Percentiles rank a stretch among this genome's conserved stretches.
Evolutionary conservation across 2,797 vertebrate species (phyloP).

Genomic region (Thripadectes ignobilis): DNA sequence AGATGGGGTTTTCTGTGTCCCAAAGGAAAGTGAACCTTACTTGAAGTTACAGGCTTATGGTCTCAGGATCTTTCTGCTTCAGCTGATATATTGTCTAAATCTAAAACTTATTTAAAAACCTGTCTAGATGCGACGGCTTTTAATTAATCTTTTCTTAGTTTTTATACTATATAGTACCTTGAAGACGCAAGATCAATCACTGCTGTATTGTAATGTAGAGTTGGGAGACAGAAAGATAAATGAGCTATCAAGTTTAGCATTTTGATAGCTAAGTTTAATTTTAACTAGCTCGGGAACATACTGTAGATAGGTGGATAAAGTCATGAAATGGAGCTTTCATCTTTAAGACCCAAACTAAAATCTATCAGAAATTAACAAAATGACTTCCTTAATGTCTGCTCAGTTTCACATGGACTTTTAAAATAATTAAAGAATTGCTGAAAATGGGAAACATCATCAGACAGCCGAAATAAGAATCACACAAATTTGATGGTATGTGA

Average conservation of each 20-base stretch:
- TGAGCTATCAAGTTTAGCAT: slow-evolving; percentile 83
- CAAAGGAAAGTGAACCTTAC: slow-evolving; percentile 58
- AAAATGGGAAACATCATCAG: neutral
- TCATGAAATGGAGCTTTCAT: slow-evolving; percentile 56
- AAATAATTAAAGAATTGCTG: neutral
- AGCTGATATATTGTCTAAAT: slow-evolving; percentile 85
- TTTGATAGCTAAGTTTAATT: slow-evolving; percentile 86
- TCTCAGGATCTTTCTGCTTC: slow-evolving; percentile 77
- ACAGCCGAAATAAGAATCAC: neutral
- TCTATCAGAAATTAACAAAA: slow-evolving; percentile 46
- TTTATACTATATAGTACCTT: slow-evolving; percentile 85
- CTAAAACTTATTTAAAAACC: slow-evolving; percentile 88
- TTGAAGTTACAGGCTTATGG: slow-evolving; percentile 66
- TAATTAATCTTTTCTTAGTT: slow-evolving; percentile 87
- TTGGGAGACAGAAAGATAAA: slow-evolving; percentile 85
- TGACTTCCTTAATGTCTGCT: slow-evolving; percentile 17
- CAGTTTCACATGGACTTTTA: neutral
- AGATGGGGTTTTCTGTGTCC: slow-evolving; percentile 60
- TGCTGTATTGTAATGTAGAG: slow-evolving; percentile 78
- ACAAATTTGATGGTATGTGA: neutral
- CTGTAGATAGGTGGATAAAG: slow-evolving; percentile 77
- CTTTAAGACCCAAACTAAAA: slow-evolving; percentile 18
- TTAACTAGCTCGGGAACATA: slow-evolving; percentile 81
- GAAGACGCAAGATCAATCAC: slow-evolving; percentile 86
- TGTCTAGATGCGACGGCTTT: slow-evolving; percentile 81